Evolutionary conservation across 2,113 vertebrate species (phyloP).

Genomic region (Engystomops pustulosus): DNA sequence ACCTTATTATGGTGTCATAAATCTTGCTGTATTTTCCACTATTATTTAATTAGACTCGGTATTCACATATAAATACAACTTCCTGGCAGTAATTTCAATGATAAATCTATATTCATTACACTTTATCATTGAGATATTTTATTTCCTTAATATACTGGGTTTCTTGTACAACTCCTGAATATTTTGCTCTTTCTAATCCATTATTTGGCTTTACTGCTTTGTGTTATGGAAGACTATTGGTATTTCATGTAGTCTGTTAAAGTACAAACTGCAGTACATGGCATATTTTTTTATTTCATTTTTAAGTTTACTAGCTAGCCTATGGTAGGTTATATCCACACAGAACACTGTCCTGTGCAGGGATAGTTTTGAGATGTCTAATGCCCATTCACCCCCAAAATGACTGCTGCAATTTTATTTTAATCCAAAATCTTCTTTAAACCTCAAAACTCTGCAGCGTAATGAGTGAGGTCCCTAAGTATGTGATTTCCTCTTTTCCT

Average conservation of each 20-base stretch:
- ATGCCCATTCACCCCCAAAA: no score
- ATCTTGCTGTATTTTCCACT: constrained; percentile 71
- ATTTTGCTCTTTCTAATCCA: constrained; percentile 22
- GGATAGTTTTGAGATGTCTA: no score
- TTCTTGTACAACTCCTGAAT: constrained; percentile 32
- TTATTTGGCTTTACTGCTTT: constrained; percentile 8
- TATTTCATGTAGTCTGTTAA: constrained; percentile 20
- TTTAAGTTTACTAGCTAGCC: no score
- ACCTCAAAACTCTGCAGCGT: no score
- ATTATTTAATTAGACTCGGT: constrained; percentile 75
- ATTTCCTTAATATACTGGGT: constrained; percentile 37
- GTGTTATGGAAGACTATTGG: background rate
- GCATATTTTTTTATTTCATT: no score
- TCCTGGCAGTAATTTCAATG: constrained; percentile 49
- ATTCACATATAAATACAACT: constrained; percentile 66
- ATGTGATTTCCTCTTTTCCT: no score
- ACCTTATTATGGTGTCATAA: constrained; percentile 72
- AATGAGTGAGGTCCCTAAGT: no score
- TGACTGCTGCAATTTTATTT: no score
- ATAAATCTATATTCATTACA: constrained; percentile 40
- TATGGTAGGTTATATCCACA: no score
- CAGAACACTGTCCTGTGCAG: no score
- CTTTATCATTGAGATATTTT: constrained; percentile 41
- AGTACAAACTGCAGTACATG: background rate
- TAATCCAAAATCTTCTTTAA: no score